Percentiles rank a stretch among this genome's conserved stretches.
These are phyloP conservation scores for Halictus rubicundus DNA, from an alignment of 1,140 invertebrate species.

Conservation along the genomic window DNA sequence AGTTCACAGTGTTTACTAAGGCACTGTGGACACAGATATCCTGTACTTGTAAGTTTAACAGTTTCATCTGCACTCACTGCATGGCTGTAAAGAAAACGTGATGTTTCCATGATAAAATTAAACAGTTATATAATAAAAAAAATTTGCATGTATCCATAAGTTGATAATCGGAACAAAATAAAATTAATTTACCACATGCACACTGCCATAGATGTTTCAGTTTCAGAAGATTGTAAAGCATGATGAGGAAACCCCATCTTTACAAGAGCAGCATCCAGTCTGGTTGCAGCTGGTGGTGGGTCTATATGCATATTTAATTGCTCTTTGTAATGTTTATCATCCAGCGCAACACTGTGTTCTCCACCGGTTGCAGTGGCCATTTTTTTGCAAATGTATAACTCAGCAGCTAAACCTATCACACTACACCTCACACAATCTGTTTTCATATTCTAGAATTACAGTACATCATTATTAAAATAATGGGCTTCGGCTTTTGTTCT, in stretches of 20 bases:
- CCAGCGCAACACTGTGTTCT: constrained; percentile 92
- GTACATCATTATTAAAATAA: constrained; percentile 32
- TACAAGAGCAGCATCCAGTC: constrained; percentile 91
- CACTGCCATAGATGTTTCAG: constrained; percentile 86
- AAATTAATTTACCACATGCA: constrained; percentile 88
- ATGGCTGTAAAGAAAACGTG: constrained; percentile 83
- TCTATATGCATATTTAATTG: constrained; percentile 89
- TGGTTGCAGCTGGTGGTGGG: constrained; percentile 91
- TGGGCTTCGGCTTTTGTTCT: neutral
- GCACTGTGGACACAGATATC: constrained; percentile 98
- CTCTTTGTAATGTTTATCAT: constrained; percentile 94
- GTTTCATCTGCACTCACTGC: constrained; percentile 87
- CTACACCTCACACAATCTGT: constrained; percentile 92
- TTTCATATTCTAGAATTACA: constrained; percentile 83
- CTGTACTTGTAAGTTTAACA: constrained; percentile 85
- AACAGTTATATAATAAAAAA: neutral
- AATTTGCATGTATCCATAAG: neutral
- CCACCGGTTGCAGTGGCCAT: constrained; percentile 92
- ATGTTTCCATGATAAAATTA: neutral
- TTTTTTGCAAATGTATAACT: constrained; percentile 93
- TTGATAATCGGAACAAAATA: constrained; percentile 63
- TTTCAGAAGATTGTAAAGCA: constrained; percentile 75
- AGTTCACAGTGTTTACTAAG: constrained; percentile 98
- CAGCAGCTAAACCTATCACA: constrained; percentile 96
- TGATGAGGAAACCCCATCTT: constrained; percentile 96